phyloP scores from a whole-genome alignment of 2,797 vertebrate genomes.

The Mastacembelus armatus region DNA sequence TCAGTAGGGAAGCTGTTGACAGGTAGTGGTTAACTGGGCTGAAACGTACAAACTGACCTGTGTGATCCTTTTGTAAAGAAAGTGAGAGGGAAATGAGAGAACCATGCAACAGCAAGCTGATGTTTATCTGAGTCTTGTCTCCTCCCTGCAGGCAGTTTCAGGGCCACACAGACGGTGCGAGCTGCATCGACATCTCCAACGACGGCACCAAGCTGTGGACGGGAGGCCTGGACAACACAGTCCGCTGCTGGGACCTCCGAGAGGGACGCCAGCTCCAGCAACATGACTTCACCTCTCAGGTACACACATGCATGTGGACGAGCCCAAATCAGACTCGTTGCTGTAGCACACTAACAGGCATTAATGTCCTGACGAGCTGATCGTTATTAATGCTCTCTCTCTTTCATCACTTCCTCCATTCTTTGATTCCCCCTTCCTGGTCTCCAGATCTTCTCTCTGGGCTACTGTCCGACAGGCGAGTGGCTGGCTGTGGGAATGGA shows the following conservation, averaged over 20 bases:
- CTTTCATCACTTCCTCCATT: too few species aligned
- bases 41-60: too few species aligned
- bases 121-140: background rate
- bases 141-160: constrained; percentile 76
- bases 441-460: constrained; percentile 80
- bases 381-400: background rate
- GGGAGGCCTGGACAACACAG: constrained; percentile 90
- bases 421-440: background rate
- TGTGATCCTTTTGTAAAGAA: too few species aligned
- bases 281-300: constrained; percentile 81
- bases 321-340: background rate
- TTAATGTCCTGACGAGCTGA: background rate
- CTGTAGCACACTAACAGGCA: background rate
- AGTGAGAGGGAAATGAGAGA: too few species aligned
- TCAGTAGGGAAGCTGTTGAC: too few species aligned
- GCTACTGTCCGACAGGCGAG: constrained; percentile 82
- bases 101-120: too few species aligned
- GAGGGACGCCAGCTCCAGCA: constrained; percentile 81
- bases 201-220: constrained; percentile 90
- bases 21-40: too few species aligned
- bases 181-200: constrained; percentile 91
- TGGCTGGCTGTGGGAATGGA: constrained; percentile 82
- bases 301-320: constrained; percentile 19
- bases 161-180: constrained; percentile 84
- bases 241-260: constrained; percentile 91